Conservation (phyloP, 1,140 invertebrate species). For the Mercenaria mercenaria region DNA sequence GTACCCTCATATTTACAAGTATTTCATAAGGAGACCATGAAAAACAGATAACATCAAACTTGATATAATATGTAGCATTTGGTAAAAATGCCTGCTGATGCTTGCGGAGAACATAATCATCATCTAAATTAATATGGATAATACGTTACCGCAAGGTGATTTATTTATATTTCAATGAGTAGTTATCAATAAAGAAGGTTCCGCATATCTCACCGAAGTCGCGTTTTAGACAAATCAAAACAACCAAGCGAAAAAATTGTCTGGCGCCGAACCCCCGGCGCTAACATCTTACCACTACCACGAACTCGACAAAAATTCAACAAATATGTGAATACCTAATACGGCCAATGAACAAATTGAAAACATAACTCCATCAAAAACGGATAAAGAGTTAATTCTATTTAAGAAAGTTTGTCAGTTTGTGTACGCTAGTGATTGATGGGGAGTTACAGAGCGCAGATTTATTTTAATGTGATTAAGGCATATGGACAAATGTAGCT, state of each 20-base stretch:
- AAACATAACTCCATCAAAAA: conserved; percentile 60
- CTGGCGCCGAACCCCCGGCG: conserved; percentile 54
- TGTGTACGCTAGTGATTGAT: conserved; percentile 53
- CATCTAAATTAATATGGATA: conserved; percentile 11
- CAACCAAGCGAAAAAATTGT: conserved; percentile 21
- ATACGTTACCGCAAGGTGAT: conserved; percentile 8
- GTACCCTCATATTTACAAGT: too few relatives aligned
- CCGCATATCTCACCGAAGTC: conserved; percentile 11
- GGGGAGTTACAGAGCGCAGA: conserved; percentile 11
- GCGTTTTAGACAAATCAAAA: conserved; percentile 48
- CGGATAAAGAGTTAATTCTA: conserved; percentile 56
- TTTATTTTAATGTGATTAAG: conserved; percentile 56
- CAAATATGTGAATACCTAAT: conserved; percentile 56
- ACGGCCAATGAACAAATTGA: conserved; percentile 66
- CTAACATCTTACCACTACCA: conserved; percentile 18
- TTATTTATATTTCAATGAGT: conserved; percentile 36
- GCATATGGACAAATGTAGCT: conserved; percentile 40
- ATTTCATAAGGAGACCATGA: too few relatives aligned
- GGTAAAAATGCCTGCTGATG: not conserved
- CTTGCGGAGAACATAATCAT: not conserved
- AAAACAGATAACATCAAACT: too few relatives aligned
- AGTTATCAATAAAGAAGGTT: conserved; percentile 16
- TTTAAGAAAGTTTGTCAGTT: conserved; percentile 60
- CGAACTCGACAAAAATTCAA: conserved; percentile 41
- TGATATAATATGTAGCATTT: too few relatives aligned